phyloP scores from a whole-genome alignment of 2,113 vertebrate species.

The Tupaia tana region DNA sequence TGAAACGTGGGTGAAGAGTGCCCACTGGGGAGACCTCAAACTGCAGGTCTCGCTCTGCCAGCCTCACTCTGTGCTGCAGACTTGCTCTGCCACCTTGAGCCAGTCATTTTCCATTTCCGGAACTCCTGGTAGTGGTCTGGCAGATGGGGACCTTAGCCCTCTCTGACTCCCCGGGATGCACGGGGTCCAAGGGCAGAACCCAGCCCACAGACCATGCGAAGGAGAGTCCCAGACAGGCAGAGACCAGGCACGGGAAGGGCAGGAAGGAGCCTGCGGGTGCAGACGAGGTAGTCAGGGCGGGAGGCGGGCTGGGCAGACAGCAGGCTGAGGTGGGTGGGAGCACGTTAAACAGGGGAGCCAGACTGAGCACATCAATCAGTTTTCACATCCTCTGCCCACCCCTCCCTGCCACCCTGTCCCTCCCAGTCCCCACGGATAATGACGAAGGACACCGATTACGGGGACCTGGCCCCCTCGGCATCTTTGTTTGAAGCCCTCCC shows the following conservation, averaged over 20 bases:
- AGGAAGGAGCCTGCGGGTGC: rapidly evolving
- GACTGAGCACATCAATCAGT: not conserved
- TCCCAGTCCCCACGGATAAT: conserved; percentile 25
- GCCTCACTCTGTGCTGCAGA: too few relatives aligned
- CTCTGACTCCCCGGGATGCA: not conserved
- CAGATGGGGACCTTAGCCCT: not conserved
- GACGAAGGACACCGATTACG: conserved; percentile 64
- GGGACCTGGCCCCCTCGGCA: not conserved
- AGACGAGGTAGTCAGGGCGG: not conserved
- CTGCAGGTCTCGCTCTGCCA: not conserved
- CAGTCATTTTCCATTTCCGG: not conserved
- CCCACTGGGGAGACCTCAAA: not conserved
- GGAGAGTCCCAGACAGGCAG: not conserved
- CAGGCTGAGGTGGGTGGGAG: not conserved
- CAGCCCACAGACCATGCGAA: rapidly evolving
- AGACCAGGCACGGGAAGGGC: not conserved
- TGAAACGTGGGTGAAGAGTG: not conserved
- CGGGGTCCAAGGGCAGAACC: not conserved
- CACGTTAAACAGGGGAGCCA: not conserved
- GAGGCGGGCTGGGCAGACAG: not conserved
- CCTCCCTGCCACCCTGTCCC: not conserved
- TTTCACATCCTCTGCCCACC: not conserved
- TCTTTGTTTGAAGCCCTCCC: conserved; percentile 74
- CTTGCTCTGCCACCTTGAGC: not conserved
- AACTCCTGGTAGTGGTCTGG: conserved; percentile 14